These are phyloP conservation scores for Ecdyonurus torrentis DNA, from an alignment of 2,888 invertebrate species.

Conservation along the genomic window DNA sequence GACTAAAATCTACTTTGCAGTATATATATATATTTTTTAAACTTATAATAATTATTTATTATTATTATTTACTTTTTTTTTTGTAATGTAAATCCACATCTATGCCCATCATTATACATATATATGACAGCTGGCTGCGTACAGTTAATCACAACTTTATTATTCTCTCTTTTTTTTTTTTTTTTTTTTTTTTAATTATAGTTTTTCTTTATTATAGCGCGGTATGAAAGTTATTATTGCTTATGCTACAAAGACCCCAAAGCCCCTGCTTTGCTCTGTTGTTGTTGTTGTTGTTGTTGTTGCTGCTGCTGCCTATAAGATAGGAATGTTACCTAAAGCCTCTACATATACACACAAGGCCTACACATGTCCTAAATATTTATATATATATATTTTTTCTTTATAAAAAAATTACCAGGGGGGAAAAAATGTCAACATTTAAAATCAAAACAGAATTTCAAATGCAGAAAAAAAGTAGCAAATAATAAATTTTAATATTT, in stretches of 20 bases:
- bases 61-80: too few relatives aligned
- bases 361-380: neutral
- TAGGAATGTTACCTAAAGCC: neutral
- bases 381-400: too few relatives aligned
- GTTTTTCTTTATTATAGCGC: too few relatives aligned
- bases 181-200: too few relatives aligned
- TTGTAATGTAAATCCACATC: neutral
- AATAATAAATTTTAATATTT: too few relatives aligned
- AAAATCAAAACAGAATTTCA: too few relatives aligned
- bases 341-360: neutral
- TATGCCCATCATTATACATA: neutral
- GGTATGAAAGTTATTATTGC: neutral
- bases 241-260: neutral
- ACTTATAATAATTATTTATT: too few relatives aligned
- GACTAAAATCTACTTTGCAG: neutral
- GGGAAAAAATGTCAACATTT: neutral
- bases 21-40: neutral
- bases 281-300: too few relatives aligned
- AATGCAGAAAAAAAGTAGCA: too few relatives aligned
- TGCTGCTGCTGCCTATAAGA: neutral
- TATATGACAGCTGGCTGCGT: too few relatives aligned
- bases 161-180: too few relatives aligned
- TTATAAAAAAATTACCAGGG: neutral
- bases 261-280: too few relatives aligned
- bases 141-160: conserved; percentile 2